Percentiles rank a stretch among this genome's conserved stretches.
These are phyloP conservation scores for Timema podura DNA, from an alignment of 2,888 invertebrate genomes.

Conservation along the genomic window DNA sequence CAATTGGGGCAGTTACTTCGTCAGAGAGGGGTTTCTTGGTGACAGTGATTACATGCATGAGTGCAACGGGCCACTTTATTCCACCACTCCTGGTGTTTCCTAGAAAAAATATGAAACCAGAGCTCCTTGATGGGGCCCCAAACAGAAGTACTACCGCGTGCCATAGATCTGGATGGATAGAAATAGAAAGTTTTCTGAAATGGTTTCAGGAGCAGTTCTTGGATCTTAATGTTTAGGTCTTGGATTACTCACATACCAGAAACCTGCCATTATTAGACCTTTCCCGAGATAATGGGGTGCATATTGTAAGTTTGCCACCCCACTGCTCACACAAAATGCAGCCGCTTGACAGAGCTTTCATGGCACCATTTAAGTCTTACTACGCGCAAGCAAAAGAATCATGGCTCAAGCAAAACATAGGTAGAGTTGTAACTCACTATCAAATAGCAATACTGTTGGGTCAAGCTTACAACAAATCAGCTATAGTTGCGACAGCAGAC, in stretches of 20 bases:
- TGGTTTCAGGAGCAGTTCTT: conserved; percentile 38
- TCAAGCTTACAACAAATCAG: conserved; percentile 4
- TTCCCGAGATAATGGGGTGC: conserved; percentile 6
- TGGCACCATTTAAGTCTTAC: not conserved
- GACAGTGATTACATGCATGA: conserved; percentile 36
- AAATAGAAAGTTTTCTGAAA: conserved; percentile 37
- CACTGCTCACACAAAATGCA: conserved; percentile 9
- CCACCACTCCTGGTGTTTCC: conserved; percentile 12
- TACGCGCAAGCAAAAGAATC: not conserved
- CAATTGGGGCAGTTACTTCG: not conserved
- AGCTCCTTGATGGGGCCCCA: conserved; percentile 37
- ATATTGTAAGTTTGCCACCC: conserved; percentile 13
- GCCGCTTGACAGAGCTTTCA: not conserved
- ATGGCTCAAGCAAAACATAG: not conserved
- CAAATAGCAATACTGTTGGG: not conserved
- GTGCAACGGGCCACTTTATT: not conserved
- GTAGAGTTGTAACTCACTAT: not conserved
- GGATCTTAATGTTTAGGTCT: conserved; percentile 28
- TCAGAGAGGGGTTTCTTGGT: conserved; percentile 36
- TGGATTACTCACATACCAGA: conserved; percentile 28
- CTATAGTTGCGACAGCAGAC: not conserved
- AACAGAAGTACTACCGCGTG: conserved; percentile 35
- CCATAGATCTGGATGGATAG: conserved; percentile 39
- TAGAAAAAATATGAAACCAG: conserved; percentile 6
- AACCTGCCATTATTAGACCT: conserved; percentile 18